These are phyloP conservation scores for Calidris pygmaea DNA, from an alignment of 2,113 vertebrate species.

Conservation along the genomic window DNA sequence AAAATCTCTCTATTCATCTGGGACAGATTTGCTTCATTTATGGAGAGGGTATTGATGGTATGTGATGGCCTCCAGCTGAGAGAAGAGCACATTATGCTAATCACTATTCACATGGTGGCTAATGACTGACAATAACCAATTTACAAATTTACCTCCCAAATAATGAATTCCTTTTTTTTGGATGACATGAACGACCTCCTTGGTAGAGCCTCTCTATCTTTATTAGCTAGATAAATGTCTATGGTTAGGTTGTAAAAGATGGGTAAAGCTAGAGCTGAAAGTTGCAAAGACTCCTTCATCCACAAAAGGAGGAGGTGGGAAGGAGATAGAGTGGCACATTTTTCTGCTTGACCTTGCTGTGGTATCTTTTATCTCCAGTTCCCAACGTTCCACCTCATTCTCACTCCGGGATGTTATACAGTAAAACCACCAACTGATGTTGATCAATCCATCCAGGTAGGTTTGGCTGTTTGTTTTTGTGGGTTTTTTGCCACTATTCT, in stretches of 20 bases:
- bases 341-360: background rate
- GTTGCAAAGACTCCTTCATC: background rate
- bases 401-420: background rate
- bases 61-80: background rate
- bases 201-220: background rate
- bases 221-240: rapidly evolving
- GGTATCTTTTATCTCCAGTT: background rate
- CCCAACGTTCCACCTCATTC: background rate
- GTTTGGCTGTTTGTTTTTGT: background rate
- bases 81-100: background rate
- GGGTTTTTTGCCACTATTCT: background rate
- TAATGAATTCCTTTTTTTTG: background rate
- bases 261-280: background rate
- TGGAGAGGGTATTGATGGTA: background rate
- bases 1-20: background rate
- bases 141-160: background rate
- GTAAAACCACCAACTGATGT: background rate
- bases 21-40: background rate
- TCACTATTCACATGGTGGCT: background rate
- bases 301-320: background rate
- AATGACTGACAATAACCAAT: background rate
- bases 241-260: background rate
- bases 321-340: background rate
- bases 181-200: background rate
- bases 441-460: background rate